A percentile compares a stretch with the other conserved stretches of the same genome.
Conservation (phyloP, 2,113 vertebrate species). For the Pelodiscus sinensis region DNA sequence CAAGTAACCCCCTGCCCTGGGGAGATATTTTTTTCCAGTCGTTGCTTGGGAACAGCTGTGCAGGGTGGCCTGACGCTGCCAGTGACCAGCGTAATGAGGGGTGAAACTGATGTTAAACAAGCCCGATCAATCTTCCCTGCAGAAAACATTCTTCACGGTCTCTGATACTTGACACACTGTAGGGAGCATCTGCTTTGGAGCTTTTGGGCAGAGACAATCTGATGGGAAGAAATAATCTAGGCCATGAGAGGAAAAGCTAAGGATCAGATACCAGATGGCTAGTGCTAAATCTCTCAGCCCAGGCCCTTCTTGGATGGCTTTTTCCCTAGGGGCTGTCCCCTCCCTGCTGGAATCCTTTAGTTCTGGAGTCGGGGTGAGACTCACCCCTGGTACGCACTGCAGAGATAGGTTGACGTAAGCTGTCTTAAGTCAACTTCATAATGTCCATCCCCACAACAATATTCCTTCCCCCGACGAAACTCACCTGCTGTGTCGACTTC, state of each 20-base stretch:
- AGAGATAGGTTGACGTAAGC: neutral
- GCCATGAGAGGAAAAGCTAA: slow-evolving; percentile 8
- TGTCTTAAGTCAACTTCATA: neutral
- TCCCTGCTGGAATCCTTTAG: neutral
- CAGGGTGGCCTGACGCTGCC: slow-evolving; percentile 26
- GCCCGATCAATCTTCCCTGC: slow-evolving; percentile 38
- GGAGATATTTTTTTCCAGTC: neutral
- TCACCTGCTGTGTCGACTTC: neutral
- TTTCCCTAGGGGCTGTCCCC: neutral
- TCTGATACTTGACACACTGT: neutral
- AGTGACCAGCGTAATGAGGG: neutral
- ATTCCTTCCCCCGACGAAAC: neutral
- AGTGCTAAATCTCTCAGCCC: neutral
- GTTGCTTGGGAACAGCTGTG: slow-evolving; percentile 61
- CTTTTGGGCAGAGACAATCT: neutral
- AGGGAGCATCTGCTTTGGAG: neutral
- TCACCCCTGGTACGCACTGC: neutral
- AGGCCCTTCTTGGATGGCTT: neutral
- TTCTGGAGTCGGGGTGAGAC: neutral
- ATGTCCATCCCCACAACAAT: neutral
- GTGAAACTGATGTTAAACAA: slow-evolving; percentile 37
- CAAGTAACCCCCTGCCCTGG: neutral
- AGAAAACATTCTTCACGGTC: slow-evolving; percentile 9
- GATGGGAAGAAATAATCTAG: neutral
- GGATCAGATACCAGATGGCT: neutral